A percentile compares a stretch with the other conserved stretches of the same genome.
phyloP scores from a whole-genome alignment of 2,797 vertebrate genomes.

The Lerista edwardsae region DNA sequence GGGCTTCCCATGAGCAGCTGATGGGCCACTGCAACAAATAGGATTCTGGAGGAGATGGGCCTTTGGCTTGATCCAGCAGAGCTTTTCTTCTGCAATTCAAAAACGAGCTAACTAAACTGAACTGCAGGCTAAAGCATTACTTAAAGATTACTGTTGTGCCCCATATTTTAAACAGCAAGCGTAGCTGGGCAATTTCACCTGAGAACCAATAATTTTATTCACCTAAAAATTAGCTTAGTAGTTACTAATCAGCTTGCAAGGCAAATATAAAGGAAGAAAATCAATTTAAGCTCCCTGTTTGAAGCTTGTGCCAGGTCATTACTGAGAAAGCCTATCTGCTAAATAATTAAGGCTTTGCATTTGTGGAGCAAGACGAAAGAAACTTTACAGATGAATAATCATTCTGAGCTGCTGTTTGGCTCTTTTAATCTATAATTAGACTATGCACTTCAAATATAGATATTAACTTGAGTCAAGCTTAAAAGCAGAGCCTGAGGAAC shows the following conservation, averaged over 20 bases:
- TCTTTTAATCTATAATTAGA: constrained; percentile 56
- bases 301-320: constrained; percentile 56
- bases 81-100: constrained; percentile 7
- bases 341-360: constrained; percentile 57
- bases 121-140: constrained; percentile 39
- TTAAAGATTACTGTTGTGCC: constrained; percentile 56
- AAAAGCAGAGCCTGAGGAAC: constrained; percentile 45
- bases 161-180: constrained; percentile 39
- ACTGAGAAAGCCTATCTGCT: constrained; percentile 57
- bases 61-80: too few species aligned
- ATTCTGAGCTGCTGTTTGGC: constrained; percentile 46
- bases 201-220: constrained; percentile 57
- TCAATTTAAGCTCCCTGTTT: constrained; percentile 54
- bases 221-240: constrained; percentile 62
- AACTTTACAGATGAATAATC: constrained; percentile 61
- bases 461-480: constrained; percentile 56
- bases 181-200: constrained; percentile 55
- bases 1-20: too few species aligned
- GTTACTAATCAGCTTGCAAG: constrained; percentile 61
- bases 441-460: constrained; percentile 61
- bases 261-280: constrained; percentile 53
- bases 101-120: constrained; percentile 39
- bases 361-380: constrained; percentile 50
- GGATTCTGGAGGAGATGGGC: too few species aligned
- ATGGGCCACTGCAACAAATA: too few species aligned